phyloP scores from a whole-genome alignment of 1,140 invertebrate genomes.

The Bradynema listronoti region DNA sequence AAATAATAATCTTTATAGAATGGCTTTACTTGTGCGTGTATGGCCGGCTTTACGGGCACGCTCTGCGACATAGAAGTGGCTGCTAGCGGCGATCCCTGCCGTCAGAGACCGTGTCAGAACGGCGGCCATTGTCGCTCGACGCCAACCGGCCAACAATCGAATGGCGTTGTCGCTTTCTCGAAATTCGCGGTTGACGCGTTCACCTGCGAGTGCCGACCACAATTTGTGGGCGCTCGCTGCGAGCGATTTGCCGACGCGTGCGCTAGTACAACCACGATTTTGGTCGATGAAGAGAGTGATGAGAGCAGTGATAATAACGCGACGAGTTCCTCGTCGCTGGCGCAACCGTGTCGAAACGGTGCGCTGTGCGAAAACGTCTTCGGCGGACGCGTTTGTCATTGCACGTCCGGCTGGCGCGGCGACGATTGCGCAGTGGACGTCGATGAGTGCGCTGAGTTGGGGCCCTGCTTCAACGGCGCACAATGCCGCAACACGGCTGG shows the following conservation, averaged over 20 bases:
- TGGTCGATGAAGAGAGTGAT: background rate
- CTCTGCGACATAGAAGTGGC: constrained; percentile 42
- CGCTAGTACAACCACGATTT: no score
- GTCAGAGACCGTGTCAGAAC: constrained; percentile 31
- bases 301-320: background rate
- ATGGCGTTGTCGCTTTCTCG: background rate
- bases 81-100: constrained; percentile 13
- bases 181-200: background rate
- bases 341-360: constrained; percentile 15
- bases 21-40: constrained; percentile 31
- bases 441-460: constrained; percentile 36
- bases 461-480: constrained; percentile 48
- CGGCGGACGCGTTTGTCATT: constrained; percentile 31
- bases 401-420: constrained; percentile 40
- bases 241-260: constrained; percentile 23
- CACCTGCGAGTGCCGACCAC: constrained; percentile 24
- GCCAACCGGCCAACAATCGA: background rate
- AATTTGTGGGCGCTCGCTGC: constrained; percentile 23
- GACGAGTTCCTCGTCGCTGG: no score
- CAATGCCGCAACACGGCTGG: constrained; percentile 31
- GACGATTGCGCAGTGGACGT: constrained; percentile 28
- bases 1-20: no score
- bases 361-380: constrained; percentile 33
- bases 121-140: constrained; percentile 29
- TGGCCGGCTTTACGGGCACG: constrained; percentile 23